Evolutionary conservation across 2,797 vertebrate genomes (phyloP), one percentile per base, ranked within the genome.

Genomic region (Scolopax bukidnonensis): DNA sequence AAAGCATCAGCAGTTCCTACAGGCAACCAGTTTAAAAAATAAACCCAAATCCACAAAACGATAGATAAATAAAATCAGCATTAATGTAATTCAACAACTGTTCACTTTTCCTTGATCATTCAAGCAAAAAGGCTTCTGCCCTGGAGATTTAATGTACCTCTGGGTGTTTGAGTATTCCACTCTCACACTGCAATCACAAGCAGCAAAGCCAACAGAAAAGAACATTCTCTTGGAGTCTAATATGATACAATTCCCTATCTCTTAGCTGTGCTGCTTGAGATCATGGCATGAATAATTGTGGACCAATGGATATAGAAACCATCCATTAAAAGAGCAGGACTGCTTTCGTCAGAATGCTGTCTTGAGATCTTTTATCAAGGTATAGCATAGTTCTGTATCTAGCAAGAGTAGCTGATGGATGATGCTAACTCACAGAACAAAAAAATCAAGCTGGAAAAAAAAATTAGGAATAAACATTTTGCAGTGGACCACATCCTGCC

Each of bases 81-180:
- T 78, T 61, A 28, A 68, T 47, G 59, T 32, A 69, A 43, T 95
- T 90, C 79, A 84, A 48, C 77, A 67, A 74, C 81, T 93, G 67
- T 80, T 96, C 88, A 4, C 84, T 92, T 87, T 91, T 84, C 78
- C 87, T 92, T 87, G 56, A 68, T 54, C 92, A 81, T 63, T 71
- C 50, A 48, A 45, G 94, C 50, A 84, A 54, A 86, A 81, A 71
- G 19, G 14, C 6, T 84, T 77, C 73, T 75, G 50, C 68, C 56
- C 57, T 47, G 45, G 75, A 84, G 84, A 90, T 84, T 84, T 82
- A 60, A 67, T 67, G 67, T 45, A 68, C 74, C 60, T 81, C 80
- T 48, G 90, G 65, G 53, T 86, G 80, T 85, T 92, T 59, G 74
- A 64, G 60, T 74, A 57, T 68, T 77, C 80, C 27, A 1, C 41